Conservation (phyloP, 1,140 invertebrate species). For the Drosophila ercepeae region DNA sequence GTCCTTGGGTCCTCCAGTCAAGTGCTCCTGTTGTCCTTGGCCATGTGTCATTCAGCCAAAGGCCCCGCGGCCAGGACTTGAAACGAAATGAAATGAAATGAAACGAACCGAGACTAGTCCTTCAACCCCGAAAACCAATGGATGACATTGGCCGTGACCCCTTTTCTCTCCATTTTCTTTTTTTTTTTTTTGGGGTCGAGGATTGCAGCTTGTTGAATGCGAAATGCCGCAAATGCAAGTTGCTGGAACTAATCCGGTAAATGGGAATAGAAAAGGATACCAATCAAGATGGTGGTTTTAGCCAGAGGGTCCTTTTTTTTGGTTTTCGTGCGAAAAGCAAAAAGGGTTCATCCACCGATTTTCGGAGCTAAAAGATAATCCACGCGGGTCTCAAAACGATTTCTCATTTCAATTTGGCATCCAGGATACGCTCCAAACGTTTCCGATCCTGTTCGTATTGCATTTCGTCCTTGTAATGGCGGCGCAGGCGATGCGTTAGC, state of each 20-base stretch:
- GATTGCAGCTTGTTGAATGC: slow-evolving; percentile 66
- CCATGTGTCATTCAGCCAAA: neutral
- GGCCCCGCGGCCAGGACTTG: neutral
- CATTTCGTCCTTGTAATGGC: neutral
- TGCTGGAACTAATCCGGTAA: neutral
- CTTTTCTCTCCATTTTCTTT: neutral
- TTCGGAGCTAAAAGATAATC: neutral
- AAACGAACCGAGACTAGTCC: slow-evolving; percentile 11
- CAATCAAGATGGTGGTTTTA: neutral
- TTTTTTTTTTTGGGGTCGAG: slow-evolving; percentile 39
- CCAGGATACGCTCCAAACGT: neutral
- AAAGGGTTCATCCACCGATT: neutral
- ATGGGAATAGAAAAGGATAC: neutral
- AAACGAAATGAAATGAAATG: slow-evolving; percentile 3
- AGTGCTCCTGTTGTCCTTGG: neutral
- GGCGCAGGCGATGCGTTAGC: neutral
- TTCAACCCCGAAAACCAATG: slow-evolving; percentile 14
- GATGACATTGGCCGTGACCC: slow-evolving; percentile 60
- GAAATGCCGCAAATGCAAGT: neutral
- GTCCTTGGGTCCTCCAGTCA: neutral
- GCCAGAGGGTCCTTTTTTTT: neutral
- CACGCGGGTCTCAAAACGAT: neutral
- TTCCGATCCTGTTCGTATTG: neutral
- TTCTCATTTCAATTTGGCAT: neutral
- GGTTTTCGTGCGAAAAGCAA: too few species aligned